Evolutionary conservation across 2,888 invertebrate genomes (phyloP).

Genomic region (Salticus scenicus): DNA sequence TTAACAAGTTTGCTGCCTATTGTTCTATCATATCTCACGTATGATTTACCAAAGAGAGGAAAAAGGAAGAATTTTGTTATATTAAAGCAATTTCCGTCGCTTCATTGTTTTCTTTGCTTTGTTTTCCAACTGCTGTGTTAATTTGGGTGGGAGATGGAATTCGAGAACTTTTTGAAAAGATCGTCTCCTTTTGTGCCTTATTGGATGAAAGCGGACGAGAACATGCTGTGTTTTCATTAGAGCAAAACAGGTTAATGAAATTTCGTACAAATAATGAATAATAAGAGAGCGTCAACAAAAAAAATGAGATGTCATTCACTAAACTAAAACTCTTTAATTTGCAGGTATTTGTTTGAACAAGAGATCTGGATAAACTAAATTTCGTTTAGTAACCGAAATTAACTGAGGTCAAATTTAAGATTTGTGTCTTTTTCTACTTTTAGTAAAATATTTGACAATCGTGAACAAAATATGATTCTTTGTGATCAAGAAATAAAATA

Average conservation of each 20-base stretch:
- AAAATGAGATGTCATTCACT: too few species aligned
- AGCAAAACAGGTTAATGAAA: neutral
- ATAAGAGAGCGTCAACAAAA: neutral
- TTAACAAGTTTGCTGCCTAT: conserved; percentile 37
- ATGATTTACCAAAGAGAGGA: neutral
- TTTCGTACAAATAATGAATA: neutral
- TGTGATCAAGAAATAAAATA: too few species aligned
- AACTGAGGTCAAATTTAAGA: too few species aligned
- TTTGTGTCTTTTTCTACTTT: too few species aligned
- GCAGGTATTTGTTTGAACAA: too few species aligned
- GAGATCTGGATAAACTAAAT: too few species aligned
- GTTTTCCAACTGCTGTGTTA: neutral
- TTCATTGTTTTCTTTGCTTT: neutral
- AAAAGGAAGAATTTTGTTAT: neutral
- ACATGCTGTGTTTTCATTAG: neutral
- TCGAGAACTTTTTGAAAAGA: neutral
- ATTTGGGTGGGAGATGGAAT: neutral
- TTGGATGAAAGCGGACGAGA: neutral
- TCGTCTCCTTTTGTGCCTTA: neutral
- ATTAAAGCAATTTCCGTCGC: conserved; percentile 1
- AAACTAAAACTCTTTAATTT: too few species aligned
- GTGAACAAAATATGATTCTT: too few species aligned
- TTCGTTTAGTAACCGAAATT: too few species aligned
- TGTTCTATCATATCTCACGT: neutral
- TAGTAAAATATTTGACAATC: too few species aligned